phyloP scores from a whole-genome alignment of 2,888 invertebrate species.

The Drosophila sordidapex region DNA sequence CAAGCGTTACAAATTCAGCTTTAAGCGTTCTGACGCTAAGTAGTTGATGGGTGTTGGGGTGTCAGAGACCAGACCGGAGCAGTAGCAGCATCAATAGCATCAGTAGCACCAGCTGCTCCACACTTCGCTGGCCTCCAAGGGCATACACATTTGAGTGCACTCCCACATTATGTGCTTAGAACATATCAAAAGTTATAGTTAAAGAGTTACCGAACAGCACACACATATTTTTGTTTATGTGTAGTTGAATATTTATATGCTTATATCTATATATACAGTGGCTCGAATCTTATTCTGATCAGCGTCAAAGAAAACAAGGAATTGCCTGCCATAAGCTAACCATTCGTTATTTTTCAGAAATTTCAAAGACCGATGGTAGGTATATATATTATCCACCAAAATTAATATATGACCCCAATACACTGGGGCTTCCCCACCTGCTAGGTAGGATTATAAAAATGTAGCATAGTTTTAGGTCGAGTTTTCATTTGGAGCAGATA shows the following conservation, averaged over 20 bases:
- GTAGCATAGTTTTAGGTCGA: no score
- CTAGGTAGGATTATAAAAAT: no score
- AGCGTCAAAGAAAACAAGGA: no score
- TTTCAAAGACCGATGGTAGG: no score
- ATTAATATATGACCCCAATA: no score
- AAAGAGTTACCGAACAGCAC: conserved; percentile 60
- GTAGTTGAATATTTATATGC: background rate
- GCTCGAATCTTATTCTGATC: no score
- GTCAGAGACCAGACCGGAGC: conserved; percentile 2
- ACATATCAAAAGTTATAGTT: conserved; percentile 80
- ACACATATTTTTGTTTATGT: conserved; percentile 10
- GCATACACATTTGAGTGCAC: conserved; percentile 71
- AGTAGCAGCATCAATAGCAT: conserved; percentile 21
- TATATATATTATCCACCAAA: no score
- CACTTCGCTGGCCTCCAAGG: conserved; percentile 34
- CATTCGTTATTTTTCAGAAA: no score
- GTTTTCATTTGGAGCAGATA: no score
- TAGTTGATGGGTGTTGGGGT: conserved; percentile 65
- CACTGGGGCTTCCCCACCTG: no score
- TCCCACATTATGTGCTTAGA: conserved; percentile 71
- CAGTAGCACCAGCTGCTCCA: conserved; percentile 20
- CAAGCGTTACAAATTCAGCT: conserved; percentile 79
- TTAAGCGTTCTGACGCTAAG: conserved; percentile 80
- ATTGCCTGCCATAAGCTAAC: no score
- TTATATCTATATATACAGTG: background rate